Evolutionary conservation across 2,113 vertebrate genomes (phyloP).

Genomic region (Gasterosteus nipponicus): DNA sequence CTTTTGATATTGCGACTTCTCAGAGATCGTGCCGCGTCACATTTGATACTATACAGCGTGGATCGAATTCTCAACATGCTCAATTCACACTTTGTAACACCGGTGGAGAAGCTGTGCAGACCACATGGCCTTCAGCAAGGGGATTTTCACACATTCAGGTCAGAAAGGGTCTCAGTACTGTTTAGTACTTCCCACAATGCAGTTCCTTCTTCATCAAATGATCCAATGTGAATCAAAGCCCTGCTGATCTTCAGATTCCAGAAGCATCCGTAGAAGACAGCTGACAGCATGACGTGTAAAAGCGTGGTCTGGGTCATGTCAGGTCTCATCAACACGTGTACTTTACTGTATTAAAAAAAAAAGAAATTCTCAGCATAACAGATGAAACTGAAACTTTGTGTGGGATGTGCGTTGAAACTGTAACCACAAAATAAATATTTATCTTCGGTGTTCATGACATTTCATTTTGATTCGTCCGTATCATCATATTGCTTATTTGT

Average conservation of each 20-base stretch:
- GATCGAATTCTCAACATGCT: neutral
- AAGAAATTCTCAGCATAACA: neutral
- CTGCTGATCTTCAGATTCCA: neutral
- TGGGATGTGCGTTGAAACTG: neutral
- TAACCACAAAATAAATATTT: neutral
- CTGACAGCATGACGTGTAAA: conserved; percentile 11
- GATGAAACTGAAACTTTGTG: conserved; percentile 15
- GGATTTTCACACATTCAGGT: neutral
- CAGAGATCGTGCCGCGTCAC: neutral
- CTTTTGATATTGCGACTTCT: conserved; percentile 1
- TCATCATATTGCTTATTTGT: neutral
- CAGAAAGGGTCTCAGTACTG: neutral
- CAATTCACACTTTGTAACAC: conserved; percentile 1
- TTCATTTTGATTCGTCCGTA: neutral
- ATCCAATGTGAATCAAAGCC: neutral
- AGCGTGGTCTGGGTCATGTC: conserved; percentile 23
- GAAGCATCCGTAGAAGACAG: neutral
- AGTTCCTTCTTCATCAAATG: neutral
- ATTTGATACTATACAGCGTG: conserved; percentile 1
- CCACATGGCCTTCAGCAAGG: conserved; percentile 18
- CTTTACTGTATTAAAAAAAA: neutral
- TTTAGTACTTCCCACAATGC: too few species aligned
- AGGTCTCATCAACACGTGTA: conserved; percentile 6
- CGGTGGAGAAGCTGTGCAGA: conserved; percentile 20
- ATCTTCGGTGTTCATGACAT: neutral